Conservation (phyloP, 2,888 invertebrate species). For the Mellilla xanthometata region DNA sequence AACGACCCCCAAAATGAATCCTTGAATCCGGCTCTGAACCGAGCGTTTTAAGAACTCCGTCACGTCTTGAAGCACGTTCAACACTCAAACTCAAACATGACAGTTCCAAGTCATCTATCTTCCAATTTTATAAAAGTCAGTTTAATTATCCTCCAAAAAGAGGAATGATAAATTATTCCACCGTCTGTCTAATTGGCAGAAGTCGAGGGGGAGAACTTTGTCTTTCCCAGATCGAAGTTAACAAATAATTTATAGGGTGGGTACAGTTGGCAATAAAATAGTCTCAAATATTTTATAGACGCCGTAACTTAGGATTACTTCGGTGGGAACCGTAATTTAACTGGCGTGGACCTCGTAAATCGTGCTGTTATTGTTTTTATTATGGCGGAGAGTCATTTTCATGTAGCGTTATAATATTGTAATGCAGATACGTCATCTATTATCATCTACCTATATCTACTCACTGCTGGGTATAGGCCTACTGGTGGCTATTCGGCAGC, state of each 20-base stretch:
- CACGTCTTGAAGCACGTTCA: constrained; percentile 21
- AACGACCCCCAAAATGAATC: no score
- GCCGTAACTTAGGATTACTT: constrained; percentile 24
- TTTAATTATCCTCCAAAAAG: constrained; percentile 24
- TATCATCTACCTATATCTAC: no score
- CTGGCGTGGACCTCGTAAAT: constrained; percentile 23
- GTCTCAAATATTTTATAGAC: constrained; percentile 26
- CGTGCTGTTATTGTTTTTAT: constrained; percentile 18
- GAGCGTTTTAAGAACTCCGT: constrained; percentile 27
- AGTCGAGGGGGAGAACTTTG: constrained; percentile 25
- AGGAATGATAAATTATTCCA: constrained; percentile 32
- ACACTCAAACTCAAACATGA: no score
- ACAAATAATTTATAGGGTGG: constrained; percentile 30
- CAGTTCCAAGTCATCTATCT: constrained; percentile 15
- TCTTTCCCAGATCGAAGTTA: constrained; percentile 29
- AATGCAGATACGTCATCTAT: no score
- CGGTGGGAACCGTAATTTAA: constrained; percentile 20
- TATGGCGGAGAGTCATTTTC: constrained; percentile 4
- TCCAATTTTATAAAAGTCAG: constrained; percentile 21
- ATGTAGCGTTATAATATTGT: no score
- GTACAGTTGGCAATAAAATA: constrained; percentile 27
- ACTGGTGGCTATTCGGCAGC: no score
- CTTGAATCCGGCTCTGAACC: no score
- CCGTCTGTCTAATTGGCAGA: constrained; percentile 29
- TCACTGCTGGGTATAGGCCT: no score